A percentile compares a stretch with the other conserved stretches of the same genome.
Evolutionary conservation across 2,888 invertebrate genomes (phyloP).

Genomic region (Macropis europaea): DNA sequence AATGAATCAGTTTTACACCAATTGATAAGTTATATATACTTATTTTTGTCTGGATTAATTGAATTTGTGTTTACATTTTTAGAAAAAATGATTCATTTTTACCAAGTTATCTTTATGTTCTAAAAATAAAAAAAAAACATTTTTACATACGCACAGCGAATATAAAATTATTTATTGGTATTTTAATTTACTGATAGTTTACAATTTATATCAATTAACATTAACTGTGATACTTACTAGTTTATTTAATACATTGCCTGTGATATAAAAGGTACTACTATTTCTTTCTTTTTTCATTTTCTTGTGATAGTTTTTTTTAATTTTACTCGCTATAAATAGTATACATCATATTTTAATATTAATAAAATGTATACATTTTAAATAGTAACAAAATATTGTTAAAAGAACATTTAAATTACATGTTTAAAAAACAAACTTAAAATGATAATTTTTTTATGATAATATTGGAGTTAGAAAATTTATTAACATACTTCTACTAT

Average conservation of each 20-base stretch:
- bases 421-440: not conserved
- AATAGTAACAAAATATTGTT: not conserved
- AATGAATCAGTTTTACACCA: not conserved
- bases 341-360: not conserved
- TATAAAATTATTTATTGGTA: not conserved
- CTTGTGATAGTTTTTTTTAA: not conserved
- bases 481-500: constrained; percentile 7
- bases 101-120: not conserved
- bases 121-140: not conserved
- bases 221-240: not conserved
- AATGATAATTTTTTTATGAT: not conserved
- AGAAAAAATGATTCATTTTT: constrained; percentile 6
- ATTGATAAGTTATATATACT: not conserved
- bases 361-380: not conserved
- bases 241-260: constrained; percentile 3
- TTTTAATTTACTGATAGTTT: constrained; percentile 1
- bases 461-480: not conserved
- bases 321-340: not conserved
- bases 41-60: not conserved
- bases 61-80: not conserved
- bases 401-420: too few relatives aligned
- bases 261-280: not conserved
- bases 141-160: constrained; percentile 10
- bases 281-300: not conserved
- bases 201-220: constrained; percentile 1